Evolutionary conservation across 2,797 vertebrate genomes (phyloP).

Genomic region (Coranthus polyacanthus): DNA sequence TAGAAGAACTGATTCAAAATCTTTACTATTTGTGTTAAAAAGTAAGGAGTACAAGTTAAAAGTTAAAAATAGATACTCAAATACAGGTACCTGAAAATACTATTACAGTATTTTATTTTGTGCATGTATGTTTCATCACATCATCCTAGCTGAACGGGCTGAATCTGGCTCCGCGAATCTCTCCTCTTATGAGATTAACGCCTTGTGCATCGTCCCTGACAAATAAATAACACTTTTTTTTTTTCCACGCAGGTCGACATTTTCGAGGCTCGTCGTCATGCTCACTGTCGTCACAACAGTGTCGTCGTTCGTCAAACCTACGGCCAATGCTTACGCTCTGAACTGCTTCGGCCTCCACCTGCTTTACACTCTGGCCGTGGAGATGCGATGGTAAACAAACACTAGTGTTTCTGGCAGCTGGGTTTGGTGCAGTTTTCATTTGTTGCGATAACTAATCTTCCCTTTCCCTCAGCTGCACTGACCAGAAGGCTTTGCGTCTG

Average conservation of each 20-base stretch:
- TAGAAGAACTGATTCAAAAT: too few species aligned
- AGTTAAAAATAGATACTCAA: too few species aligned
- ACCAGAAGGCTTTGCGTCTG: slow-evolving; percentile 81
- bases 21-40: too few species aligned
- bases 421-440: not conserved
- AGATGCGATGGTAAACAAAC: slow-evolving; percentile 88
- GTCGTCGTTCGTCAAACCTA: slow-evolving; percentile 90
- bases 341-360: slow-evolving; percentile 91
- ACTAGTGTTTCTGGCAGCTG: not conserved
- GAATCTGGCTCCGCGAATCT: too few species aligned
- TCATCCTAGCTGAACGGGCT: too few species aligned
- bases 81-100: too few species aligned
- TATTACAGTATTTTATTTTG: too few species aligned
- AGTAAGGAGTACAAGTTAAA: too few species aligned
- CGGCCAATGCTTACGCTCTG: slow-evolving; percentile 90
- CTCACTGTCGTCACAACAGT: slow-evolving; percentile 83
- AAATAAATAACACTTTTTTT: too few species aligned
- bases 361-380: slow-evolving; percentile 81
- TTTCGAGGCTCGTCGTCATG: slow-evolving; percentile 79
- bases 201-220: too few species aligned
- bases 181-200: too few species aligned
- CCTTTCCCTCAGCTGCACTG: slow-evolving; percentile 82
- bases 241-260: slow-evolving; percentile 81
- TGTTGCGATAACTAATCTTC: not conserved
- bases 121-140: too few species aligned